Evolutionary conservation across 2,888 invertebrate species (phyloP).

Genomic region (Tuberolachnus salignus): DNA sequence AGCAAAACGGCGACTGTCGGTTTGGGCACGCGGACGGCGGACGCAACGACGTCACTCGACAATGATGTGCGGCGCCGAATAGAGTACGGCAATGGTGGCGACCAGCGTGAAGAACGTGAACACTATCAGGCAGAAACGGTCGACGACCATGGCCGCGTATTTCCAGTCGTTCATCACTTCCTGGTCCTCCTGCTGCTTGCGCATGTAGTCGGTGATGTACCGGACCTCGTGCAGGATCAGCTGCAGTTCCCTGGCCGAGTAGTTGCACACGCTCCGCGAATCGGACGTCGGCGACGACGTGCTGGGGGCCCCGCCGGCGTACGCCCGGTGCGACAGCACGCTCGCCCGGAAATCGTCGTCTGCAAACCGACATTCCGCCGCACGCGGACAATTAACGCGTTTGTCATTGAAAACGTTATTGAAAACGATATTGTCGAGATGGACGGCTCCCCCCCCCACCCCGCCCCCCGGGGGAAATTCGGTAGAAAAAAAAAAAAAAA

Average conservation of each 20-base stretch:
- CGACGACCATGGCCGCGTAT: constrained; percentile 98
- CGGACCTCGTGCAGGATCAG: constrained; percentile 90
- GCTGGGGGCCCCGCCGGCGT: constrained; percentile 14
- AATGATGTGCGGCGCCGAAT: constrained; percentile 93
- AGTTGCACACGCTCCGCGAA: constrained; percentile 59
- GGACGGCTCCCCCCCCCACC: no score
- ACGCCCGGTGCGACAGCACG: constrained; percentile 35
- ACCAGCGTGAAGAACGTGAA: constrained; percentile 93
- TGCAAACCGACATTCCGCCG: background rate
- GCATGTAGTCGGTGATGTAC: constrained; percentile 92
- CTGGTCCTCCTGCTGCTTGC: constrained; percentile 90
- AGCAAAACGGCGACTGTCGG: background rate
- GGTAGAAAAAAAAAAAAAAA: no score
- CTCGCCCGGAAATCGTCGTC: constrained; percentile 52
- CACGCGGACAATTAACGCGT: no score
- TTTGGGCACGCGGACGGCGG: constrained; percentile 28
- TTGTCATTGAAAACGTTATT: no score
- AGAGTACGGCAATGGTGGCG: constrained; percentile 88
- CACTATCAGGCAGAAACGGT: constrained; percentile 93
- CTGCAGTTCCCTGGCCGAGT: constrained; percentile 77
- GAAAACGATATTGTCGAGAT: no score
- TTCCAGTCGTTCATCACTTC: constrained; percentile 97
- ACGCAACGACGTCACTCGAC: constrained; percentile 70
- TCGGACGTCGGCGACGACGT: constrained; percentile 39
- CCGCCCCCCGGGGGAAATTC: no score